A percentile compares a stretch with the other conserved stretches of the same genome.
Conservation (phyloP, 2,888 invertebrate genomes). For the Macropis europaea region DNA sequence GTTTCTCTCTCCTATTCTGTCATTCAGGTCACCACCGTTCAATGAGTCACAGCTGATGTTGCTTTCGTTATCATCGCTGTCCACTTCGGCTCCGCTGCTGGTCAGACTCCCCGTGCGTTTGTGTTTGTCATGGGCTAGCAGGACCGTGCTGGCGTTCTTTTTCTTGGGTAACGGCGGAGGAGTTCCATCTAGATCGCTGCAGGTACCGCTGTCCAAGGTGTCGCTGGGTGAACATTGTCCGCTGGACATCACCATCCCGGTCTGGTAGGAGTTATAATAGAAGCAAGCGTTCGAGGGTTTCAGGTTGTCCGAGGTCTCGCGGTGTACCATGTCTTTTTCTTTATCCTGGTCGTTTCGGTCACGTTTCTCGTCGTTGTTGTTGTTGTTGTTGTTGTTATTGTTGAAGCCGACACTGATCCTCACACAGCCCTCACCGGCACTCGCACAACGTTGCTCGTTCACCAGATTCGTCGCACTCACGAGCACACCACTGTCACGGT, state of each 20-base stretch:
- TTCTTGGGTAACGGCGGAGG: constrained; percentile 86
- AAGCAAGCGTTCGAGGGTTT: constrained; percentile 81
- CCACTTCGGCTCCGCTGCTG: constrained; percentile 84
- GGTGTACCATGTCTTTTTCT: constrained; percentile 77
- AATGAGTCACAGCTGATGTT: constrained; percentile 91
- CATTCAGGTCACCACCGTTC: constrained; percentile 82
- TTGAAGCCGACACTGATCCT: constrained; percentile 82
- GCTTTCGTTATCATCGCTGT: constrained; percentile 87
- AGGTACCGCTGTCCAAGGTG: constrained; percentile 91
- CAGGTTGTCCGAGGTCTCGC: constrained; percentile 67
- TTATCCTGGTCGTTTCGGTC: constrained; percentile 10
- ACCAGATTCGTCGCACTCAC: constrained; percentile 66
- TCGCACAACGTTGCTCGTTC: constrained; percentile 60
- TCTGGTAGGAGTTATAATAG: constrained; percentile 84
- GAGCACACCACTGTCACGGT: constrained; percentile 62
- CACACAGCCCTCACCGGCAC: constrained; percentile 81
- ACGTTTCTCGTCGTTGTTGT: constrained; percentile 43
- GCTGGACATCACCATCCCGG: constrained; percentile 86
- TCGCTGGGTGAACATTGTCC: constrained; percentile 92
- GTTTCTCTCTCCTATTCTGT: constrained; percentile 41
- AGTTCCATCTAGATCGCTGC: constrained; percentile 90
- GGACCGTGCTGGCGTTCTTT: constrained; percentile 80
- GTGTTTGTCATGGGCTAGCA: constrained; percentile 80
- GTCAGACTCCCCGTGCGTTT: constrained; percentile 82
- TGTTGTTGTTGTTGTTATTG: constrained; percentile 42